Base-by-base conservation (phyloP, 2,797 vertebrate species). In the Potorous gilbertii region DNA sequence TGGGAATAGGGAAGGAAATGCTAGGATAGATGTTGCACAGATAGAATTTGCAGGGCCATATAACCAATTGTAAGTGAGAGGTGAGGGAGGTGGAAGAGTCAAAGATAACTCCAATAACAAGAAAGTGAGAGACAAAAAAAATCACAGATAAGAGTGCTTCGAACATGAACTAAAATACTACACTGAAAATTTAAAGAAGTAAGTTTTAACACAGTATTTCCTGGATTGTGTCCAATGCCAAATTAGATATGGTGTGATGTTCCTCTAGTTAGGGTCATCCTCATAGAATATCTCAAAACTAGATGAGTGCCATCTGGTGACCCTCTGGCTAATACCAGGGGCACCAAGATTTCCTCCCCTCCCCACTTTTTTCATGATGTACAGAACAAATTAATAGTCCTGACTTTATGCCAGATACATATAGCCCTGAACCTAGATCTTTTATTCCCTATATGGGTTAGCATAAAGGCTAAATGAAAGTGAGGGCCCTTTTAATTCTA, bases 241-340 rank as follows among this genome's bases (percentile, higher is more conserved):
- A 87, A 87, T 46, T 87, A 87, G 40, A 87, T 46, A 81, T 2
- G 6, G 9, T 46, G 8, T 24, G 4, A 16, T 24, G 21, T 50
- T 50, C 40, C 9, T 81, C n/a, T 81, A 81, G 18, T 81, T 46
- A 46, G 24, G 40, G 74, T 81, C 40, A 81, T 81, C 21, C 0
- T 87, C 21, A 87, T 27, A 12, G 40, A 27, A 46, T 11, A 11
- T 24, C 40, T 50, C 40, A 87, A 87, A 87, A 62, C 66, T 95
- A 96, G 94, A 57, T 40, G 55, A 91, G 94, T 92, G 89, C 95
- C 27, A 54, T 92, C 91, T 96, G 89, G 95, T 28, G 92, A 57
- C n/a, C 94, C n/a, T 55, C 59, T 59, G 92, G 57, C 91, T 92
- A 21, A 40, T 91, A 62, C 55, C 0, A 1, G 31, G 12, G n/a